Conservation (phyloP, 2,888 invertebrate species). For the Mythimna impura region DNA sequence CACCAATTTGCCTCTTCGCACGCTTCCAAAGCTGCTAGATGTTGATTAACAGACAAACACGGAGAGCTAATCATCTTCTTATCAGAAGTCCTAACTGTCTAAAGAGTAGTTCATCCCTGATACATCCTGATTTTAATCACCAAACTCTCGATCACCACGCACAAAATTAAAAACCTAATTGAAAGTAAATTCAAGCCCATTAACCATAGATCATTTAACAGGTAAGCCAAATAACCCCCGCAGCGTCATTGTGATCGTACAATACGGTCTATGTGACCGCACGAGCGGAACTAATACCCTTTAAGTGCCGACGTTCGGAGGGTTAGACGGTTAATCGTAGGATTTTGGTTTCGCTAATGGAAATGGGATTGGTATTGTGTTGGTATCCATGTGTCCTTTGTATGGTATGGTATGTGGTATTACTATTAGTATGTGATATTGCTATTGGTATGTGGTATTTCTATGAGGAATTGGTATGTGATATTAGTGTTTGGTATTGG, state of each 20-base stretch:
- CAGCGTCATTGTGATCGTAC: constrained; percentile 69
- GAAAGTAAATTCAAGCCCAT: constrained; percentile 61
- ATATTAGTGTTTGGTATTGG: no score
- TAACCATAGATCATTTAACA: constrained; percentile 70
- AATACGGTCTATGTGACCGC: constrained; percentile 78
- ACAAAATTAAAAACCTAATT: constrained; percentile 51
- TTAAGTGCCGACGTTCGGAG: constrained; percentile 77
- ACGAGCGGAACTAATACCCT: constrained; percentile 85
- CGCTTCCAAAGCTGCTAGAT: no score
- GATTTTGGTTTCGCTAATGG: constrained; percentile 78
- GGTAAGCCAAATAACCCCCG: constrained; percentile 70
- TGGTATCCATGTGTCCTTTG: background rate
- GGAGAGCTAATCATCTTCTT: no score
- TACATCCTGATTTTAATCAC: background rate
- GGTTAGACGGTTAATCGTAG: constrained; percentile 79
- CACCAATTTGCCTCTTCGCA: no score
- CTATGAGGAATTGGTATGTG: no score
- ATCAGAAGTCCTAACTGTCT: background rate
- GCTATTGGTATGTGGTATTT: no score
- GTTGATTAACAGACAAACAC: no score
- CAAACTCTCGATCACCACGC: background rate
- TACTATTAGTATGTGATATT: no score
- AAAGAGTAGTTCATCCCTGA: background rate
- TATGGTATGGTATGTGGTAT: no score
- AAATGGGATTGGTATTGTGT: constrained; percentile 57